Percentiles rank a stretch among this genome's conserved stretches.
phyloP scores from a whole-genome alignment of 35 echinoderm and acorn worm genomes.

The Chiridota heheva region DNA sequence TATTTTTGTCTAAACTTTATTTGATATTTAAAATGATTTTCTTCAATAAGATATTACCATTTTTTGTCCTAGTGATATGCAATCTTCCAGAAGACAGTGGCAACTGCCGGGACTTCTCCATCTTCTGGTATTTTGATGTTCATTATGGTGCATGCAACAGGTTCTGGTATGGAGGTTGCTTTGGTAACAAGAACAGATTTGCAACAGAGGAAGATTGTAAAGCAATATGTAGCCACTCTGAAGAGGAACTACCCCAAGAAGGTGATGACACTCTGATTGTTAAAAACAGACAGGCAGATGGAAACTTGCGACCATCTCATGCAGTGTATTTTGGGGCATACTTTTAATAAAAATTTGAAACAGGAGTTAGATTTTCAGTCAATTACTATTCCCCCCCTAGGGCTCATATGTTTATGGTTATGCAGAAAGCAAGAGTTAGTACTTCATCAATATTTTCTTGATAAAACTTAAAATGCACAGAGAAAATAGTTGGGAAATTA shows the following conservation, averaged over 20 bases:
- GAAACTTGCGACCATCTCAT: not conserved
- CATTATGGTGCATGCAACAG: slow-evolving; percentile 59
- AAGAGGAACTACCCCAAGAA: slow-evolving; percentile 80
- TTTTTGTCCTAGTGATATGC: too few relatives aligned
- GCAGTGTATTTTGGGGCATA: not conserved
- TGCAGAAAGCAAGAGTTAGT: too few relatives aligned
- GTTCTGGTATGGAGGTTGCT: slow-evolving; percentile 98
- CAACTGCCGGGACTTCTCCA: slow-evolving; percentile 47
- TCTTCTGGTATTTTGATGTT: slow-evolving; percentile 75
- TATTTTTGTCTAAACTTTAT: too few relatives aligned
- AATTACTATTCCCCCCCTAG: too few relatives aligned
- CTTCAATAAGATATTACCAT: too few relatives aligned
- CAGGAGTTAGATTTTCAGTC: too few relatives aligned
- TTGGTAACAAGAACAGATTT: slow-evolving; percentile 88
- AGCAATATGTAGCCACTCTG: slow-evolving; percentile 48
- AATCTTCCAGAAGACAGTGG: slow-evolving; percentile 72
- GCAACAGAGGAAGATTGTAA: slow-evolving; percentile 69
- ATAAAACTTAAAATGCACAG: too few relatives aligned
- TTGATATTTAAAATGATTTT: too few relatives aligned
- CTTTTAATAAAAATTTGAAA: not conserved
- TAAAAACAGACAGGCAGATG: not conserved
- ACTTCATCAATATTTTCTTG: too few relatives aligned
- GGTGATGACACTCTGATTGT: slow-evolving; percentile 45
- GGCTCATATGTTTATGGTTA: too few relatives aligned
- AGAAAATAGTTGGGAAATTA: too few relatives aligned